A percentile compares a stretch with the other conserved stretches of the same genome.
Evolutionary conservation across 2,888 invertebrate species (phyloP).

Genomic region (Philhelius pedissequus): DNA sequence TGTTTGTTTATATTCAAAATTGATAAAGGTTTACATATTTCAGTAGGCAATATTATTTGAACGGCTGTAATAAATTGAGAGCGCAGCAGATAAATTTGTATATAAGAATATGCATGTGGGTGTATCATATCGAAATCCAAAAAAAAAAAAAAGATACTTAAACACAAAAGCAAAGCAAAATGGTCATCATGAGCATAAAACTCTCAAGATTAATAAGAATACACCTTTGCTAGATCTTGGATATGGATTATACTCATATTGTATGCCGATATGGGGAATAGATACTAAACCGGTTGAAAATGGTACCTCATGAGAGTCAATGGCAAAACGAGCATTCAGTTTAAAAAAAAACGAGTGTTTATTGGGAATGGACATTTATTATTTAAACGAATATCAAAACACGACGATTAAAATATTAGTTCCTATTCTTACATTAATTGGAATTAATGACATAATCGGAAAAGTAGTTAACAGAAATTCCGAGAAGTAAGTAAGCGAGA

Average conservation of each 20-base stretch:
- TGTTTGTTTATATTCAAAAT: neutral
- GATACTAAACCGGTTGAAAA: neutral
- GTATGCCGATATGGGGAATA: neutral
- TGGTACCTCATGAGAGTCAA: neutral
- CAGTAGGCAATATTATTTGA: constrained; percentile 13
- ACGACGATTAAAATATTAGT: neutral
- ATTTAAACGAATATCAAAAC: neutral
- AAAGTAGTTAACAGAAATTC: neutral
- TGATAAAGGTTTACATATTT: neutral
- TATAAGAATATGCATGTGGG: neutral
- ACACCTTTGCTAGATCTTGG: neutral
- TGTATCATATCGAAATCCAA: neutral
- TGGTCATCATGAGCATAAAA: neutral
- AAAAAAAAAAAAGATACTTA: neutral
- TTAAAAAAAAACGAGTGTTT: neutral
- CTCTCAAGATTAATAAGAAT: neutral
- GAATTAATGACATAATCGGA: neutral
- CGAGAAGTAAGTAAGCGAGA: neutral
- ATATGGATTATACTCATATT: too few species aligned
- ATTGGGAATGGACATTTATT: neutral
- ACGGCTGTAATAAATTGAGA: neutral
- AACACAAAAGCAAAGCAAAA: neutral
- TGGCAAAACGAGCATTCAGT: neutral
- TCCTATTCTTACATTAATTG: neutral
- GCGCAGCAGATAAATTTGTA: neutral